Percentiles rank a stretch among this genome's conserved stretches.
Conservation (phyloP, 2,113 vertebrate species). For the Myrmecophaga tridactyla region DNA sequence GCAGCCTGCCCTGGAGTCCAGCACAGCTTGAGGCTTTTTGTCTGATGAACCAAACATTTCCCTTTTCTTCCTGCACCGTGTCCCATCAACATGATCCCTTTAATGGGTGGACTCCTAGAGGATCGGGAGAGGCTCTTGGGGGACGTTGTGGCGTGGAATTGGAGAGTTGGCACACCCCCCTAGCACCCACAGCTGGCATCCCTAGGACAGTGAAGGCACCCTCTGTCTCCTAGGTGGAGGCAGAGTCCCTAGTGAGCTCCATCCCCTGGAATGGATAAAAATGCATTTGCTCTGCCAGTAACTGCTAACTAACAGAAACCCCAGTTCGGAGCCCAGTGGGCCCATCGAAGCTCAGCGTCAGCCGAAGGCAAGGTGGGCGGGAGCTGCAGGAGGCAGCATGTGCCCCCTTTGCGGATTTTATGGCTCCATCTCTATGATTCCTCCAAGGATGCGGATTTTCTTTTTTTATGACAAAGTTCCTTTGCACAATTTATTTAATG, state of each 20-base stretch:
- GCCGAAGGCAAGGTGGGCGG: no score
- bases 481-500: slow-evolving; percentile 78
- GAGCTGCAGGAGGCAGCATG: not conserved
- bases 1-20: not conserved
- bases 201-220: not conserved
- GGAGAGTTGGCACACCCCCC: not conserved
- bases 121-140: not conserved
- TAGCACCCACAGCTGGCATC: not conserved
- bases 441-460: not conserved
- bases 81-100: not conserved
- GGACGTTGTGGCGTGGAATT: not conserved
- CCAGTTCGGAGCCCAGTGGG: not conserved
- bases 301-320: not conserved
- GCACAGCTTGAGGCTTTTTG: not conserved
- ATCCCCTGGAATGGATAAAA: not conserved
- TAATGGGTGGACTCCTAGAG: not conserved
- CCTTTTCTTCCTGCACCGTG: not conserved
- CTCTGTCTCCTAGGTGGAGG: not conserved
- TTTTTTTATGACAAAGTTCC: slow-evolving; percentile 56
- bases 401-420: not conserved
- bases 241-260: not conserved
- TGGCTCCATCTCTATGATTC: not conserved
- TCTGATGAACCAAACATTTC: not conserved
- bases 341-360: no score
- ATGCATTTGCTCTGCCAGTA: not conserved